A percentile compares a stretch with the other conserved stretches of the same genome.
Evolutionary conservation across 2,797 vertebrate species (phyloP).

Genomic region (Etheostoma perlongum): DNA sequence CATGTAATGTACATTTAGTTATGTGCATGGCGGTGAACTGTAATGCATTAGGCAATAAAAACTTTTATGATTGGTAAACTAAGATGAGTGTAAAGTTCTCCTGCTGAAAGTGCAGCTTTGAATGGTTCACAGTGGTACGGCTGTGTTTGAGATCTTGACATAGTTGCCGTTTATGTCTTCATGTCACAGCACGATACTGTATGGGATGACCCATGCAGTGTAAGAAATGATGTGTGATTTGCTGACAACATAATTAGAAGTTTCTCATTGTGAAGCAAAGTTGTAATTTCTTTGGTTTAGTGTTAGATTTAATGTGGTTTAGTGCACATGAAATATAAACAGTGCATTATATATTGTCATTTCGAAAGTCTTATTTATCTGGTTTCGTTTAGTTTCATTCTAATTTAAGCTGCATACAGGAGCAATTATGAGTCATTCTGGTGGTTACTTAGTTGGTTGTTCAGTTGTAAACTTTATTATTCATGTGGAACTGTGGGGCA

Average conservation of each 20-base stretch:
- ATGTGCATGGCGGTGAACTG: slow-evolving; percentile 29
- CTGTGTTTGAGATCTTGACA: slow-evolving; percentile 18
- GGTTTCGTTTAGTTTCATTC: slow-evolving; percentile 9
- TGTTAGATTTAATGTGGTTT: slow-evolving; percentile 15
- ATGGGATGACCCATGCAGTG: background rate
- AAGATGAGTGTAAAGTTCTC: slow-evolving; percentile 33
- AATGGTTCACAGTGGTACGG: slow-evolving; percentile 13
- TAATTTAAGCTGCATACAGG: slow-evolving; percentile 10
- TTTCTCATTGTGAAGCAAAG: slow-evolving; percentile 16
- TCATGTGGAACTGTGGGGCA: background rate
- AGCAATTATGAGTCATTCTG: slow-evolving; percentile 18
- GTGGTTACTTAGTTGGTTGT: background rate
- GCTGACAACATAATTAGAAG: slow-evolving; percentile 32
- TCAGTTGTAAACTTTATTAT: background rate
- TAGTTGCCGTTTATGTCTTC: slow-evolving; percentile 31
- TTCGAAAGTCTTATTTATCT: slow-evolving; percentile 33
- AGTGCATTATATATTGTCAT: background rate
- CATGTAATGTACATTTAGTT: slow-evolving; percentile 58
- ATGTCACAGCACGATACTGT: slow-evolving; percentile 9
- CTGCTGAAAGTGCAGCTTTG: slow-evolving; percentile 27
- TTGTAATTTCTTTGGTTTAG: slow-evolving; percentile 24
- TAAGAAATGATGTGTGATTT: slow-evolving; percentile 21
- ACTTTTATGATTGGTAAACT: slow-evolving; percentile 44
- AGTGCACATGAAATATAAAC: background rate
- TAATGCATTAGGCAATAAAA: slow-evolving; percentile 34